Evolutionary conservation across 2,888 invertebrate species (phyloP).

Genomic region (Ennomos fuscantarius): DNA sequence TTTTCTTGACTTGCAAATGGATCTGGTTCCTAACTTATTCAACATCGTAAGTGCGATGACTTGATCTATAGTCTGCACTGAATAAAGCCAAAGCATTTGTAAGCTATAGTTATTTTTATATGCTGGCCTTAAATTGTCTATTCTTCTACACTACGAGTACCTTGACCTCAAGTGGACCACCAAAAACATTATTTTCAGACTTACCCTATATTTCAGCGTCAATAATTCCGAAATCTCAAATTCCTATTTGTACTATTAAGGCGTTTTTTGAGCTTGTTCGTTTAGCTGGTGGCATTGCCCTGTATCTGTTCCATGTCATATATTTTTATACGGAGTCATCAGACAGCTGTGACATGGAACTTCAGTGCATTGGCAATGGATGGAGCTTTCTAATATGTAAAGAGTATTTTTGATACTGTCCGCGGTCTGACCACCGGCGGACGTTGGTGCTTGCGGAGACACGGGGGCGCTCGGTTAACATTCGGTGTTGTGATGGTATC

Average conservation of each 20-base stretch:
- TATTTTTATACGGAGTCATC: constrained; percentile 57
- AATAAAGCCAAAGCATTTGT: constrained; percentile 34
- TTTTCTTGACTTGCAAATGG: constrained; percentile 30
- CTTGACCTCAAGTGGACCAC: constrained; percentile 43
- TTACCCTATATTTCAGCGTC: constrained; percentile 28
- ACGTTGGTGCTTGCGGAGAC: constrained; percentile 76
- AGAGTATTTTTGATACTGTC: constrained; percentile 47
- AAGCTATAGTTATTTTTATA: constrained; percentile 52
- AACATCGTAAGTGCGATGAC: neutral
- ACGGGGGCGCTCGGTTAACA: constrained; percentile 46
- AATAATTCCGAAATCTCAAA: constrained; percentile 35
- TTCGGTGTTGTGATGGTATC: constrained; percentile 63
- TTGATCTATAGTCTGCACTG: neutral
- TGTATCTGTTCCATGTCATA: constrained; percentile 27
- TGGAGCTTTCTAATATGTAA: constrained; percentile 18
- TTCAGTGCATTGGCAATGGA: constrained; percentile 10
- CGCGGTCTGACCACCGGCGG: constrained; percentile 74
- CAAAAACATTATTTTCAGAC: constrained; percentile 45
- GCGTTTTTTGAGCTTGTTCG: constrained; percentile 46
- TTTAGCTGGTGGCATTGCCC: constrained; percentile 18
- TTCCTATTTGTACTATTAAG: constrained; percentile 46
- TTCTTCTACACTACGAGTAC: constrained; percentile 35
- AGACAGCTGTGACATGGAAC: constrained; percentile 10
- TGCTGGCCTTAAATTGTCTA: constrained; percentile 39
- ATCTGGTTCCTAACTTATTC: constrained; percentile 10